Evolutionary conservation across 2,797 vertebrate species (phyloP), one percentile per base, ranked within the genome.

Genomic region (Garrulus glandarius): DNA sequence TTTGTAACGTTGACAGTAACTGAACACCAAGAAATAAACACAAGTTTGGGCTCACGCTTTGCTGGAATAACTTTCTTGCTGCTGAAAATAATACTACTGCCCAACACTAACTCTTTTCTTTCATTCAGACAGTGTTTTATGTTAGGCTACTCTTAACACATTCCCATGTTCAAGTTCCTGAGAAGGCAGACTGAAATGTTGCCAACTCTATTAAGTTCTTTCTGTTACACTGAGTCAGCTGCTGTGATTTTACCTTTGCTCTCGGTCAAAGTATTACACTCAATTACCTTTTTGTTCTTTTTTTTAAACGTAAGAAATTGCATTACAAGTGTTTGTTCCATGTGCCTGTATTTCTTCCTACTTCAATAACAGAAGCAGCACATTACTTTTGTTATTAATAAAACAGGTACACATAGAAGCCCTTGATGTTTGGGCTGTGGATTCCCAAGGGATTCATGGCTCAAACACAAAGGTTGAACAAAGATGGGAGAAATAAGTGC

Each of bases 211-310:
- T 89, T 88, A 90, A 92, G 74, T 89, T 77, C 60, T 85, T 86
- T 78, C 82, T 93, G 76, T 89, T 93, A 81, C 74, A 84, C 80
- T 92, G 83, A 95, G 92, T 95, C 93, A 96, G 87, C 92, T 91
- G 44, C 76, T 59, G 74, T 91, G 83, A 91, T 96, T 95, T 95
- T 94, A 95, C 89, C 92, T 96, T 92, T 93, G 85, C 76, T 86
- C 81, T 72, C 84, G 89, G 89, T 93, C 92, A 84, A 95, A 93
- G 80, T 84, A 65, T 78, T 87, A 69, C 32, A 52, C 37, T 68
- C 29, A 4, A 74, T 88, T 93, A 72, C 75, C 55, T 89, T 94
- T 81, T 52, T 56, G 50, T 93, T 89, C 32, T 78, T 89, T 80
- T 92, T 93, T 93, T 76, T 86, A 37, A 92, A 82, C 37, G 5